A percentile compares a stretch with the other conserved stretches of the same genome.
phyloP scores from a whole-genome alignment of 2,797 vertebrate species.

The Sardinella longiceps region DNA sequence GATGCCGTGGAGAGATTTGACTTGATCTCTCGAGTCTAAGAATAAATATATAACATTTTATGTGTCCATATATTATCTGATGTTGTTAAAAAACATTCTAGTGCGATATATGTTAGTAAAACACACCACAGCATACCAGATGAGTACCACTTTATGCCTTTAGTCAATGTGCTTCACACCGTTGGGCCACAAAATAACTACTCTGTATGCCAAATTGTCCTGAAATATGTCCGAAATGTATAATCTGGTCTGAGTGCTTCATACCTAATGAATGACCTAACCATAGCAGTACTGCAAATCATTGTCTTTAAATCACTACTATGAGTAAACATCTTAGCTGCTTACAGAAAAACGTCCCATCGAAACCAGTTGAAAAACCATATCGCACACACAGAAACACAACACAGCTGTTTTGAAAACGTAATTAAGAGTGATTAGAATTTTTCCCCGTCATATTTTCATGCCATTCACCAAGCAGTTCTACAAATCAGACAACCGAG shows the following conservation, averaged over 20 bases:
- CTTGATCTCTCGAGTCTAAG: neutral
- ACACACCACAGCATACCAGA: conserved; percentile 16
- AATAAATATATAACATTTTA: neutral
- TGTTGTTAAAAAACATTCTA: conserved; percentile 1
- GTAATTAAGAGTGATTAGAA: neutral
- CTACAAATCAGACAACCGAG: neutral
- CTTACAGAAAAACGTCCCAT: neutral
- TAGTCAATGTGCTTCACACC: conserved; percentile 6
- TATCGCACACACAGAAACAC: neutral
- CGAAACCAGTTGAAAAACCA: neutral
- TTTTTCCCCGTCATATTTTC: neutral
- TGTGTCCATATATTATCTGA: neutral
- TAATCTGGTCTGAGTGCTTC: neutral
- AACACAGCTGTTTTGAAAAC: neutral
- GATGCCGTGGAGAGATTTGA: neutral
- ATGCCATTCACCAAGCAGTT: conserved; percentile 4
- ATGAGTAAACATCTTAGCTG: neutral
- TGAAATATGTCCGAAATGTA: neutral
- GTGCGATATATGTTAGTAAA: neutral
- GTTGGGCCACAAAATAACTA: neutral
- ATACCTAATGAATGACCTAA: neutral
- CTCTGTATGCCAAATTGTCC: neutral
- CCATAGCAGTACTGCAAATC: neutral
- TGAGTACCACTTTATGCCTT: conserved; percentile 47
- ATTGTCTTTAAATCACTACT: neutral